Percentiles rank a stretch among this genome's conserved stretches.
These are phyloP conservation scores for Melanerpes aurifrons DNA, from an alignment of 2,113 vertebrate species.

Conservation along the genomic window DNA sequence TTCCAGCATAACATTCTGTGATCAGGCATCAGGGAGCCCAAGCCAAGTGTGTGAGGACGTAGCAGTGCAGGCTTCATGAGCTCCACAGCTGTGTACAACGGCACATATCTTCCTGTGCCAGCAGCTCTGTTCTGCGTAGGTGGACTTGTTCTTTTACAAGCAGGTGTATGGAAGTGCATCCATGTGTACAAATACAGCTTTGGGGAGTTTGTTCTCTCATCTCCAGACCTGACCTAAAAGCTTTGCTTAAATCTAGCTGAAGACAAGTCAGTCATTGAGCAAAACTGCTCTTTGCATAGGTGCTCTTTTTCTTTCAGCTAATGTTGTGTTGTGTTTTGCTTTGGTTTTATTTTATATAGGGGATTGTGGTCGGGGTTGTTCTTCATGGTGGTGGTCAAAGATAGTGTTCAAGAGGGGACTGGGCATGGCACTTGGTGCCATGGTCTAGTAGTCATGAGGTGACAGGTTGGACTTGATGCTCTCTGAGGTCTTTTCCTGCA, in stretches of 20 bases:
- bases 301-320: background rate
- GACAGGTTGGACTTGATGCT: too few species aligned
- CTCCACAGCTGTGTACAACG: background rate
- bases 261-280: background rate
- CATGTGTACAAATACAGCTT: slow-evolving; percentile 4
- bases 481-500: too few species aligned
- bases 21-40: background rate
- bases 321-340: accelerated
- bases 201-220: accelerated
- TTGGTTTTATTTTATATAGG: background rate
- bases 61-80: background rate
- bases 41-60: background rate
- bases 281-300: background rate
- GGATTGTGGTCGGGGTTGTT: too few species aligned
- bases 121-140: background rate
- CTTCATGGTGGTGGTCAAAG: too few species aligned
- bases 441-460: too few species aligned
- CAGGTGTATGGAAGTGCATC: background rate
- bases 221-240: background rate
- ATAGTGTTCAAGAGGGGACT: too few species aligned
- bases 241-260: background rate
- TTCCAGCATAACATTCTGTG: too few species aligned
- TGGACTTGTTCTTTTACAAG: background rate
- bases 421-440: too few species aligned
- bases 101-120: background rate